Conservation (phyloP, 2,797 vertebrate genomes). For the Etheostoma nigrum region DNA sequence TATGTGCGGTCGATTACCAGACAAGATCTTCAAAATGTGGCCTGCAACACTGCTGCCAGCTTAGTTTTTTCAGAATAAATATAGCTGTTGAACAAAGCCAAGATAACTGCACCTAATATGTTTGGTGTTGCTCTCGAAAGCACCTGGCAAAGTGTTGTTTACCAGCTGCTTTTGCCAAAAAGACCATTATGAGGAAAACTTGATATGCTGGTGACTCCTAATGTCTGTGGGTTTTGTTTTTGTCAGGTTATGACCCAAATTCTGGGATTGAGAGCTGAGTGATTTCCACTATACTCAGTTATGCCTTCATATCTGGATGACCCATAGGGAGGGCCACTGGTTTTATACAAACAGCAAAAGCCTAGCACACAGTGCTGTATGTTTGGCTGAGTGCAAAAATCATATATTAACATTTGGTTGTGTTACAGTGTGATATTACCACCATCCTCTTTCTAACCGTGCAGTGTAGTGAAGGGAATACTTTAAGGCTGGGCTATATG, state of each 20-base stretch:
- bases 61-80: background rate
- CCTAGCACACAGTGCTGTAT: background rate
- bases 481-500: too few species aligned
- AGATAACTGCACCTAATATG: background rate
- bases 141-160: background rate
- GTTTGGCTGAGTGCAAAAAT: background rate
- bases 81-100: background rate
- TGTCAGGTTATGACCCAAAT: background rate
- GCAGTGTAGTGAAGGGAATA: background rate
- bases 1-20: too few species aligned
- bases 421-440: constrained; percentile 24
- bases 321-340: background rate
- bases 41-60: too few species aligned
- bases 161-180: background rate
- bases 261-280: constrained; percentile 9
- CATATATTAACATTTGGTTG: constrained; percentile 4
- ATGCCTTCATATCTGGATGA: background rate
- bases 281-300: background rate
- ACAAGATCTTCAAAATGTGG: too few species aligned
- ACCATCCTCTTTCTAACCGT: constrained; percentile 1
- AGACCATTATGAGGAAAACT: background rate
- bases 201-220: background rate
- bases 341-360: background rate
- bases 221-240: background rate
- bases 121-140: background rate